Evolutionary conservation across 2,888 invertebrate species (phyloP).

Genomic region (Helicoverpa assulta): DNA sequence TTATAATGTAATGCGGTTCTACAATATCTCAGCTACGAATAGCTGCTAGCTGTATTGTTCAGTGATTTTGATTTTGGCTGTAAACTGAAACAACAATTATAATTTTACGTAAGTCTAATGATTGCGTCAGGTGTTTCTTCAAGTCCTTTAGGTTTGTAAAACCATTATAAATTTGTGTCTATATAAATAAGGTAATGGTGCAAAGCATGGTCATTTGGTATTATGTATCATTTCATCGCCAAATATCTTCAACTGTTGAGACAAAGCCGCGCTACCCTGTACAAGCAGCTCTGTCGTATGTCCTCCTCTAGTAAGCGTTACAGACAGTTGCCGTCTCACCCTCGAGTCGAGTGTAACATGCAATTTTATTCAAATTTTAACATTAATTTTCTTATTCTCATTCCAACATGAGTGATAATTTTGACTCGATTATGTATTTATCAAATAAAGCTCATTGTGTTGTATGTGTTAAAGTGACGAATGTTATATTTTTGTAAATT

Average conservation of each 20-base stretch:
- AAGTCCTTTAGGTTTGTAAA: conserved; percentile 73
- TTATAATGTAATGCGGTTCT: conserved; percentile 54
- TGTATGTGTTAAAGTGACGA: conserved; percentile 78
- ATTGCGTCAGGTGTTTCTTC: conserved; percentile 62
- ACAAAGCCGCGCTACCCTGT: conserved; percentile 58
- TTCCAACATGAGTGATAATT: conserved; percentile 83
- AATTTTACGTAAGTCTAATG: conserved; percentile 70
- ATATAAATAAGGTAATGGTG: conserved; percentile 80
- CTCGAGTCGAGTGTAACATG: conserved; percentile 59
- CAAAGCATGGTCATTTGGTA: conserved; percentile 77
- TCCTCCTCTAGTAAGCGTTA: conserved; percentile 52
- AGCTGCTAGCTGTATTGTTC: conserved; percentile 72
- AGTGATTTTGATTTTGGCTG: conserved; percentile 72
- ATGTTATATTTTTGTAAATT: conserved; percentile 87
- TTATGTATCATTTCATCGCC: conserved; percentile 66
- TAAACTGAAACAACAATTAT: conserved; percentile 66
- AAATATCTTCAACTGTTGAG: conserved; percentile 58
- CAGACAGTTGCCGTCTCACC: conserved; percentile 52
- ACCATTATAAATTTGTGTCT: conserved; percentile 74
- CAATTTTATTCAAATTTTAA: conserved; percentile 67
- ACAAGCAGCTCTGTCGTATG: conserved; percentile 57
- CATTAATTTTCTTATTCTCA: conserved; percentile 83
- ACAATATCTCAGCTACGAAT: conserved; percentile 70
- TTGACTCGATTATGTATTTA: conserved; percentile 74
- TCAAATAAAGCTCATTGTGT: conserved; percentile 80